Evolutionary conservation across 2,113 vertebrate species (phyloP), one percentile per base, ranked within the genome.

Genomic region (Odobenus rosmarus): DNA sequence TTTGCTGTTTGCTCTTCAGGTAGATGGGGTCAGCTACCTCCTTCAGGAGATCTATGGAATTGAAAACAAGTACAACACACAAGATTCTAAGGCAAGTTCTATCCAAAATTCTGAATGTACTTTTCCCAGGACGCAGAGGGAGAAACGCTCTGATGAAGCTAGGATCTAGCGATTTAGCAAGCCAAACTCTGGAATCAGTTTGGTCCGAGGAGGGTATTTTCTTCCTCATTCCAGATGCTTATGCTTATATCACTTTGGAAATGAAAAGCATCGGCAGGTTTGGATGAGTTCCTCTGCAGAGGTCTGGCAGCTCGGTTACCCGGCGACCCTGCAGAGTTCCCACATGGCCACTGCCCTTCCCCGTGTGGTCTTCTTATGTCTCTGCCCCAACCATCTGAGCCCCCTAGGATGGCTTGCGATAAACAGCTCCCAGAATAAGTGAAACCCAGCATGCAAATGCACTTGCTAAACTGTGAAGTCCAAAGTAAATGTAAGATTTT

Each of bases 1-100:
- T 26, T 87, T 39, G 33, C 46, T 31, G 3, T 93, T 92, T 81
- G 69, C 74, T 49, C 39, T 95, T 57, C 98, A 99, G 99, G 99
- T 99, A 98, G 99, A 99, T 90, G 99, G 99, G 2, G 99, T 99
- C 96, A 99, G 99, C 98, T 99, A 99, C 98, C 99, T 99, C 4
- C 99, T 99, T 88, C 99, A 99, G 98, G 99, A 99, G 98, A 99
- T 99, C 98, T 99, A 99, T 0, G 99, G 99, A 87, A 99, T 99
- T 0, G 99, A 99, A 98, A 99, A 99, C 99, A 99, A 99, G 97
- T 99, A 99, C 98, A 99, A 99, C 99, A 99, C 99, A 0, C 99
- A 99, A 83, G 99, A 99, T 96, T 99, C 99, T 83, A 99, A 99
- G 99, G 99, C 99, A 97, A 24, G 89, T 64, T 62, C 76, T 46